Evolutionary conservation across 1,140 invertebrate genomes (phyloP).

Genomic region (Macrocentrus cingulum): DNA sequence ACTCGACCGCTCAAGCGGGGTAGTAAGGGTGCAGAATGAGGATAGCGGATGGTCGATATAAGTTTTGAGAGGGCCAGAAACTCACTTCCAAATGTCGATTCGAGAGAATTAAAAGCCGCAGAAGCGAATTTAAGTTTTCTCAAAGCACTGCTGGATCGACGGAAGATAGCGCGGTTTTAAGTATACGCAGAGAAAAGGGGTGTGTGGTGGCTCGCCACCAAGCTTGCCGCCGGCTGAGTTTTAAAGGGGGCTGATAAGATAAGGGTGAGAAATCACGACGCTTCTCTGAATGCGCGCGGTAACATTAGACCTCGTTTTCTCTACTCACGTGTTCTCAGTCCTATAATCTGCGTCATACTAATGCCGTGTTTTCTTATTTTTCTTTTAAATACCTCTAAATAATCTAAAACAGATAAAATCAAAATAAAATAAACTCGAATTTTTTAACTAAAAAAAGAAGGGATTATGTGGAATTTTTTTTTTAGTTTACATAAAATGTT

Average conservation of each 20-base stretch:
- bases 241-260: constrained; percentile 45
- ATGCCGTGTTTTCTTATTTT: too few relatives aligned
- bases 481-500: too few relatives aligned
- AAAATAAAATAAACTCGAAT: too few relatives aligned
- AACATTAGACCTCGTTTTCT: constrained; percentile 43
- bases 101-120: constrained; percentile 47
- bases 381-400: too few relatives aligned
- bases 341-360: too few relatives aligned
- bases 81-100: constrained; percentile 31
- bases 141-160: constrained; percentile 9
- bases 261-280: constrained; percentile 55
- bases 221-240: constrained; percentile 5
- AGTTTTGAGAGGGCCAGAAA: constrained; percentile 17
- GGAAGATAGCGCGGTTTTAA: constrained; percentile 17
- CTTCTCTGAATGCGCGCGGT: constrained; percentile 52
- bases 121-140: constrained; percentile 44
- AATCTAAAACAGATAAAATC: too few relatives aligned
- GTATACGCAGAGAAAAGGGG: neutral
- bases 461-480: too few relatives aligned
- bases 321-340: neutral
- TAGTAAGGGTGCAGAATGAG: neutral
- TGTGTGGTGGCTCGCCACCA: constrained; percentile 16
- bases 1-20: too few relatives aligned
- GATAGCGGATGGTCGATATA: constrained; percentile 9
- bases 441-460: too few relatives aligned